Conservation (phyloP, 1,140 invertebrate species). For the Lethocerus indicus region DNA sequence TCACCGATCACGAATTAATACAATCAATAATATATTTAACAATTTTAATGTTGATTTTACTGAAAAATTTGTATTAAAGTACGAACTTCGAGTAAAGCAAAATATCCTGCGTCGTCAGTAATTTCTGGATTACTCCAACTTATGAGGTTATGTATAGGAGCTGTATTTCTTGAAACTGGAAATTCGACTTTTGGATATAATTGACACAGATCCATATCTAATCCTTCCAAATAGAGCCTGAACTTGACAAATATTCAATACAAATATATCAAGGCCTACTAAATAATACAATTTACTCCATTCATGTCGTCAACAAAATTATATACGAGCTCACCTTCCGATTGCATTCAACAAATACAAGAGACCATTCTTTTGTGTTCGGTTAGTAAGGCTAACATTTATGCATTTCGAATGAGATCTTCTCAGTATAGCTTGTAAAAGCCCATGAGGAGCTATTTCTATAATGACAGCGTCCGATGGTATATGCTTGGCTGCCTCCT, state of each 20-base stretch:
- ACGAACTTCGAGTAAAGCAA: neutral
- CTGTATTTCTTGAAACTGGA: neutral
- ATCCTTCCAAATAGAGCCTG: neutral
- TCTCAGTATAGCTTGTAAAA: constrained; percentile 40
- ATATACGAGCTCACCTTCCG: neutral
- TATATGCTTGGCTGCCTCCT: constrained; percentile 35
- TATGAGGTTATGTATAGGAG: neutral
- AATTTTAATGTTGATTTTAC: neutral
- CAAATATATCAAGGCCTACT: neutral
- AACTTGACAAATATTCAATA: neutral
- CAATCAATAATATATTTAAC: neutral
- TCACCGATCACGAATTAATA: neutral
- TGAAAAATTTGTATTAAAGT: neutral
- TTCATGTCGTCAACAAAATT: neutral
- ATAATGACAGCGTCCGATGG: constrained; percentile 37
- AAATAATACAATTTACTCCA: neutral
- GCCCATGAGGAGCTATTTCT: constrained; percentile 40
- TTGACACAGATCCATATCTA: neutral
- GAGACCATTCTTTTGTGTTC: neutral
- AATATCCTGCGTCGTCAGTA: neutral
- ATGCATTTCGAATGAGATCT: too few relatives aligned
- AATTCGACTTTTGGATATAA: neutral
- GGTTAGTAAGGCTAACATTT: too few relatives aligned
- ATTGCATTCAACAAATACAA: neutral
- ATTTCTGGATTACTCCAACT: neutral